These are phyloP conservation scores for Ellobium chinense DNA, from an alignment of 2,888 invertebrate genomes.

Conservation along the genomic window DNA sequence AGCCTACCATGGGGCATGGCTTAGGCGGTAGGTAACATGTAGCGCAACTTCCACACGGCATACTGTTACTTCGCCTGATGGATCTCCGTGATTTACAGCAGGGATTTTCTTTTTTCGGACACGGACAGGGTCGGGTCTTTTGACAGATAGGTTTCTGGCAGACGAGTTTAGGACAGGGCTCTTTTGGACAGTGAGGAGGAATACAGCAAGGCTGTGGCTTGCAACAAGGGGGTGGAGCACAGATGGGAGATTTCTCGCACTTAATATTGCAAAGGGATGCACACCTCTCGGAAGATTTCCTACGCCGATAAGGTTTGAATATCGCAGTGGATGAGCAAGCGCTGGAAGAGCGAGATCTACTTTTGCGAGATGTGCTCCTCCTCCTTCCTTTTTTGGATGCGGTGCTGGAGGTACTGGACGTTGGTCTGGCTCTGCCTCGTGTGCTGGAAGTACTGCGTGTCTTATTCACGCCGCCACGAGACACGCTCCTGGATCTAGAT, in stretches of 20 bases:
- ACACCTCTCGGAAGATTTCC: neutral
- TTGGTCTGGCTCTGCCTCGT: neutral
- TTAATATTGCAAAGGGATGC: neutral
- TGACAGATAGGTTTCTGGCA: too few relatives aligned
- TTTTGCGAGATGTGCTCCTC: too few relatives aligned
- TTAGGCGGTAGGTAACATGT: neutral
- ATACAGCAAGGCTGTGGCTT: neutral
- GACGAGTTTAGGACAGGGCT: neutral
- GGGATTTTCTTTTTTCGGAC: too few relatives aligned
- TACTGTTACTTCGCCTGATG: neutral
- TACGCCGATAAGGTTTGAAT: slow-evolving; percentile 8
- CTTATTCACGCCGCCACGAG: neutral
- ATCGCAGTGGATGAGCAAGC: slow-evolving; percentile 6
- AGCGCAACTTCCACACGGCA: neutral
- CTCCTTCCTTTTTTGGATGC: neutral
- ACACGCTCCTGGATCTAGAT: slow-evolving; percentile 9
- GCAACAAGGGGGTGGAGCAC: neutral
- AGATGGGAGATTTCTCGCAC: neutral
- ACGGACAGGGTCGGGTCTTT: too few relatives aligned
- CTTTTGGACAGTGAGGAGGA: neutral
- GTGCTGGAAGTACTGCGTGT: neutral
- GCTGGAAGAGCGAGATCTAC: slow-evolving; percentile 1
- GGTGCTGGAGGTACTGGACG: slow-evolving; percentile 1
- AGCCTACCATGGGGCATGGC: neutral
- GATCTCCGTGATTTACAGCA: too few relatives aligned